Conservation (phyloP, 2,888 invertebrate species). For the Sarcophaga variegata region DNA sequence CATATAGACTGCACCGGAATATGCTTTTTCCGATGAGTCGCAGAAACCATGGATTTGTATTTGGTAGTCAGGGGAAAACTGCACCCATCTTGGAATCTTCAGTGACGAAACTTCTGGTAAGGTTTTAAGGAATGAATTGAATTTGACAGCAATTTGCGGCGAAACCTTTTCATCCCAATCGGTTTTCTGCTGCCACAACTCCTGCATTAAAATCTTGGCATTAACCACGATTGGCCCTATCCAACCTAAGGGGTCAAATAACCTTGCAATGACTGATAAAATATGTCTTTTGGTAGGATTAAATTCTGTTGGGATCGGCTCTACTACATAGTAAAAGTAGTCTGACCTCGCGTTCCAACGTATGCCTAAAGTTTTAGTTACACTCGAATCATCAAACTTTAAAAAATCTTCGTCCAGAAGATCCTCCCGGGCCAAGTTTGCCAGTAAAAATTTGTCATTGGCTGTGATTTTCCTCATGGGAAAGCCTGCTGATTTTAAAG, state of each 20-base stretch:
- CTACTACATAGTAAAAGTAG: too few relatives aligned
- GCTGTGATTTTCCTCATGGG: too few relatives aligned
- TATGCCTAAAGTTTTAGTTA: too few relatives aligned
- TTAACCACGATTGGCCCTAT: too few relatives aligned
- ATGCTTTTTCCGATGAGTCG: conserved; percentile 8
- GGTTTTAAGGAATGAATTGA: not conserved
- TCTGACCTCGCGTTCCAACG: too few relatives aligned
- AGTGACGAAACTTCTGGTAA: not conserved
- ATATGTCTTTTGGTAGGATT: conserved; percentile 1
- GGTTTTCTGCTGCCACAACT: not conserved
- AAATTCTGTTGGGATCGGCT: too few relatives aligned
- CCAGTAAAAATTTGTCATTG: too few relatives aligned
- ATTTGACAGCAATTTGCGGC: not conserved
- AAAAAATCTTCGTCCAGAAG: too few relatives aligned
- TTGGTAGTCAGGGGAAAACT: not conserved
- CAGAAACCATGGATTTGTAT: conserved; percentile 12
- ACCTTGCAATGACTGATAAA: conserved; percentile 5
- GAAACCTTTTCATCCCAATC: conserved; percentile 4
- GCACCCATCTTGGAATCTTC: not conserved
- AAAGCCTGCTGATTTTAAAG: not conserved
- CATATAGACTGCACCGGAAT: not conserved
- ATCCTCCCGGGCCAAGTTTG: too few relatives aligned
- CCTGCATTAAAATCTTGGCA: too few relatives aligned
- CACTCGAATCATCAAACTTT: too few relatives aligned
- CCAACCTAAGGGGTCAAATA: not conserved